phyloP scores from a whole-genome alignment of 2,113 vertebrate genomes.

The Panurus biarmicus region DNA sequence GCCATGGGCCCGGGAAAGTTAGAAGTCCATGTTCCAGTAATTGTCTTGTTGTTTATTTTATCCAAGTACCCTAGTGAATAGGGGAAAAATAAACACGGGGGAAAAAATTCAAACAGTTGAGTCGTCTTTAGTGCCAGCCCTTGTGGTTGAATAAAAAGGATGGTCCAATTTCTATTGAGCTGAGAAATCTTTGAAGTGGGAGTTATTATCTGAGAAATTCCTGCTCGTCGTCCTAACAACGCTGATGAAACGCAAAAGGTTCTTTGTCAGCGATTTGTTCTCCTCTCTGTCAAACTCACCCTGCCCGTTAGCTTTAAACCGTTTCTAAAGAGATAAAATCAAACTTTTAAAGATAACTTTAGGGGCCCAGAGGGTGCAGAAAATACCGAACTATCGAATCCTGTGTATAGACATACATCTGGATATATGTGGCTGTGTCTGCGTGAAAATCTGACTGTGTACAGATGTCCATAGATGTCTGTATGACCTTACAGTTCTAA shows the following conservation, averaged over 20 bases:
- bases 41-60: constrained; percentile 92
- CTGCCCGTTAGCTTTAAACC: constrained; percentile 76
- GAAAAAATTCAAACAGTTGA: constrained; percentile 82
- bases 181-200: constrained; percentile 93
- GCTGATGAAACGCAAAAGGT: constrained; percentile 95
- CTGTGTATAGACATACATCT: constrained; percentile 29
- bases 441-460: constrained; percentile 9
- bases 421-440: constrained; percentile 14
- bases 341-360: constrained; percentile 73
- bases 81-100: constrained; percentile 82
- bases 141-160: constrained; percentile 88
- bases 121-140: constrained; percentile 87
- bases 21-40: constrained; percentile 84
- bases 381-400: constrained; percentile 47
- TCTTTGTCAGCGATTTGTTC: constrained; percentile 94
- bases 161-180: constrained; percentile 93
- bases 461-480: constrained; percentile 1
- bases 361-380: constrained; percentile 52
- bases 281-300: constrained; percentile 85
- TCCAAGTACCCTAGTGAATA: constrained; percentile 83
- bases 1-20: constrained; percentile 74
- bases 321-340: constrained; percentile 84
- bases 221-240: constrained; percentile 93
- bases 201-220: constrained; percentile 97
- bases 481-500: constrained; percentile 5